phyloP scores from a whole-genome alignment of 2,113 vertebrate species.

The Phrynocephalus versicolor region DNA sequence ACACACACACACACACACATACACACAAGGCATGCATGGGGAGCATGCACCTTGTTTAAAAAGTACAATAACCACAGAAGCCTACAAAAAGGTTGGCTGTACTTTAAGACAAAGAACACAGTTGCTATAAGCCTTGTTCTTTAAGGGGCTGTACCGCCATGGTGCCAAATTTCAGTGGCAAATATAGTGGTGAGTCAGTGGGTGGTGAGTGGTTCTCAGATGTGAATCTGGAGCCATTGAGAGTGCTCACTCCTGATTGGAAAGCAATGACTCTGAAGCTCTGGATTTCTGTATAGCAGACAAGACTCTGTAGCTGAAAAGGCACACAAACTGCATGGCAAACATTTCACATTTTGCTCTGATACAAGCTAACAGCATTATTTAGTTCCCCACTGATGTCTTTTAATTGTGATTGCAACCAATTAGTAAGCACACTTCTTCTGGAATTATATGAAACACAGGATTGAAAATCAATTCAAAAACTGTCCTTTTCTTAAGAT shows the following conservation, averaged over 20 bases:
- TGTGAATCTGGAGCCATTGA: not conserved
- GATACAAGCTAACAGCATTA: not conserved
- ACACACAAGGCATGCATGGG: too few species aligned
- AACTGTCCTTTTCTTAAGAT: not conserved
- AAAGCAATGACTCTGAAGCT: not conserved
- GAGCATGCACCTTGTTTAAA: too few species aligned
- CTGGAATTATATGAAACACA: not conserved
- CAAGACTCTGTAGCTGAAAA: not conserved
- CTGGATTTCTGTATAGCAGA: not conserved
- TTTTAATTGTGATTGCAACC: not conserved
- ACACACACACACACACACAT: too few species aligned
- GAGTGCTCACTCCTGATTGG: not conserved
- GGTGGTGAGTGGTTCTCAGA: not conserved
- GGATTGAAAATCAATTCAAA: not conserved
- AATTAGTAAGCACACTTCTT: not conserved
- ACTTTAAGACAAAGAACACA: not conserved
- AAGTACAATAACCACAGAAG: too few species aligned
- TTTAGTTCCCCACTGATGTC: not conserved
- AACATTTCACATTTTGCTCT: not conserved
- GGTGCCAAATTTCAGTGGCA: not conserved
- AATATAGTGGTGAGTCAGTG: not conserved
- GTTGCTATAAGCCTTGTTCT: not conserved
- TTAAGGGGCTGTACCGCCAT: not conserved
- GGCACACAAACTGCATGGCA: not conserved
- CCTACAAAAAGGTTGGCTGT: not conserved